These are phyloP conservation scores for Dufourea novaeangliae DNA, from an alignment of 1,140 invertebrate genomes.

Conservation along the genomic window DNA sequence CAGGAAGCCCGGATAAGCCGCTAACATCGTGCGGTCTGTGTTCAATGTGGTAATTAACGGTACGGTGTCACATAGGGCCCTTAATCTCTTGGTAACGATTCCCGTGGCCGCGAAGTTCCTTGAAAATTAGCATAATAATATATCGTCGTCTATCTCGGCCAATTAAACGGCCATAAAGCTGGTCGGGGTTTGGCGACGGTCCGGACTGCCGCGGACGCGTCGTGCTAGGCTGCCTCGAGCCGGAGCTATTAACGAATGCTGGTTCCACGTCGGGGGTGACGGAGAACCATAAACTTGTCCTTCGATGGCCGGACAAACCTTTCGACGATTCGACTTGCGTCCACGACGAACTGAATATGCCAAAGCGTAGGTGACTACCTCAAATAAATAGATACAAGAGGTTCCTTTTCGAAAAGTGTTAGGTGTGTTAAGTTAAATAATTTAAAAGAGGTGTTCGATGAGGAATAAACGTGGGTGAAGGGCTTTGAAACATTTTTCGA, in stretches of 20 bases:
- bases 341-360: too few species aligned
- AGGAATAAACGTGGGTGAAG: too few species aligned
- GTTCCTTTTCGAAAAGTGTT: too few species aligned
- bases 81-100: constrained; percentile 66
- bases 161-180: constrained; percentile 75
- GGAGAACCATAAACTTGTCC: constrained; percentile 73
- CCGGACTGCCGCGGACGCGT: constrained; percentile 51
- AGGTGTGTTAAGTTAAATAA: too few species aligned
- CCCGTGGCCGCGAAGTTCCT: constrained; percentile 60
- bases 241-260: constrained; percentile 74
- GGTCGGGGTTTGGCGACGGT: constrained; percentile 66
- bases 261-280: constrained; percentile 67
- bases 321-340: constrained; percentile 18
- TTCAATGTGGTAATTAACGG: constrained; percentile 68
- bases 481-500: too few species aligned
- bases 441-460: too few species aligned
- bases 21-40: constrained; percentile 57
- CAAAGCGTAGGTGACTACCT: too few species aligned
- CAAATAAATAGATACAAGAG: too few species aligned
- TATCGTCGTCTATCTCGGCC: constrained; percentile 71
- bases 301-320: constrained; percentile 51
- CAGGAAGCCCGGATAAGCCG: constrained; percentile 54
- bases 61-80: constrained; percentile 59
- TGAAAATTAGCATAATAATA: constrained; percentile 76
- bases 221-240: constrained; percentile 69